Evolutionary conservation across 2,888 invertebrate genomes (phyloP), one percentile per base, ranked within the genome.

Genomic region (Timandra comae): DNA sequence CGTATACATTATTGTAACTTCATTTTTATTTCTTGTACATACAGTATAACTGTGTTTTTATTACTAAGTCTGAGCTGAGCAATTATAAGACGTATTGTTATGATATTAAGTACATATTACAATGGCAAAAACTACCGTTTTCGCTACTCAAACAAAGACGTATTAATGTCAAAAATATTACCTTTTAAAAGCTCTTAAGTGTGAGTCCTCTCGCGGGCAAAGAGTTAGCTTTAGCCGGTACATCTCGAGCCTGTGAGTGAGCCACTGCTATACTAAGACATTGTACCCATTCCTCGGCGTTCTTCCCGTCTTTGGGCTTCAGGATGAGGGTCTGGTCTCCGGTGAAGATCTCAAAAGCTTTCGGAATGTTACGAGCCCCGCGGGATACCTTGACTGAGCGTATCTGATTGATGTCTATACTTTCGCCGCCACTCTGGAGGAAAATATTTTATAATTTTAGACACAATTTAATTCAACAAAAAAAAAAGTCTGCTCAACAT

Each of bases 291-390:
- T 97, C 94, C 78, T 97, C 97, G 1, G 96, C 97, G 72, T 97
- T 94, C 77, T 95, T 95, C 26, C 95, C 95, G 68, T 96, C 96
- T 74, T 95, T 96, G 4, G 97, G 97, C 82, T 98, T 97, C 51
- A 98, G 89, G 59, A 97, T 95, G 49, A 96, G 90, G 6, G 95
- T 94, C 74, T 95, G 95, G 76, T 97, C 95, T 31, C 93, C 93
- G 0, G 97, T 97, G 85, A 97, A 98, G 56, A 98, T 97, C 87
- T 98, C 97, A 85, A 98, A 98, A 1, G 97, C 97, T 73, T 96
- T 96, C 11, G 97, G 97, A 56, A 97, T 96, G 80, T 96, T 95
- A 32, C 97, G 88, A 6, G 96, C 95, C 32, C 96, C 94, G 29
- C 95, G 88, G 1, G 96, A 93, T 7, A 97, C 97, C 63, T 97